Evolutionary conservation across 2,797 vertebrate genomes (phyloP), one percentile per base, ranked within the genome.

Genomic region (Gallirallus australis): DNA sequence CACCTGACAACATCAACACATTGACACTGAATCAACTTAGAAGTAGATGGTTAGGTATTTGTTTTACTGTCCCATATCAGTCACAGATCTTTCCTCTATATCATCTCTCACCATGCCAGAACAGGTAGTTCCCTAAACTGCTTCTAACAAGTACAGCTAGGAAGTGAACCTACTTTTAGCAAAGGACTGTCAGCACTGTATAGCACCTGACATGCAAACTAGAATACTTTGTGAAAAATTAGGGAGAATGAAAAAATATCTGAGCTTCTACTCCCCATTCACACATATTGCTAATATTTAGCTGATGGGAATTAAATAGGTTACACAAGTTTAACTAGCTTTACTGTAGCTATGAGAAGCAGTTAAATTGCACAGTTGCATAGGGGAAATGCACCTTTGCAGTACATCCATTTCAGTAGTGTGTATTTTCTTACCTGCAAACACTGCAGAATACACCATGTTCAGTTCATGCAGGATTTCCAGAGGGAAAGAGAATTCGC

Each of bases 361-460:
- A 94, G 71, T 5, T 9, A 66, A 84, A 86, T 72, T 84, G 89
- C 69, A 79, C 27, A 80, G 13, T 31, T 60, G 63, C 14, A 53
- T 4, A 7, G 7, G 28, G 35, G 12, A 80, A 84, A 88, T 6
- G 14, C 39, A 82, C 20, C 76, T 57, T 21, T 70, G 52, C 48
- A 57, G 39, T 28, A 72, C 27, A 61, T 39, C 2, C 2, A 20
- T 54, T 87, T 93, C 85, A 56, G 20, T 33, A 28, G 19, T 37
- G 24, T 25, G 3, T 53, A 66, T 87, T 95, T 85, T 92, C 98
- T 98, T 97, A 98, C 98, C 98, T 98, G 90, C 19, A 79, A 82
- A 73, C 42, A 72, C 31, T 23, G 57, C 42, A 65, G 88, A 50
- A 90, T 15, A 86, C 7, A 33, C 50, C 88, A 75, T 18, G 57